Evolutionary conservation across 2,113 vertebrate genomes (phyloP).

Genomic region (Lutjanus erythropterus): DNA sequence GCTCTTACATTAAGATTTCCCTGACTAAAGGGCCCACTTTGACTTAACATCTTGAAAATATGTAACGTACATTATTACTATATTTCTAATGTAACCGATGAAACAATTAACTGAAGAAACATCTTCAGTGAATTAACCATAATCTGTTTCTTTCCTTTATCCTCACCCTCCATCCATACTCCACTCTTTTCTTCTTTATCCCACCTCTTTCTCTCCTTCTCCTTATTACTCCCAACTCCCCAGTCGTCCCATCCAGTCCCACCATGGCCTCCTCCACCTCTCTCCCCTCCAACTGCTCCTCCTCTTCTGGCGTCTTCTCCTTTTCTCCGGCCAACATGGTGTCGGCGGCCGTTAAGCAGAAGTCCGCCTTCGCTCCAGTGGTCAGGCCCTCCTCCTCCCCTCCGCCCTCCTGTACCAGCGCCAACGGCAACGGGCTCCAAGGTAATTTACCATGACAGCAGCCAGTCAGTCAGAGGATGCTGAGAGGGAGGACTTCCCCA

Average conservation of each 20-base stretch:
- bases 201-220: neutral
- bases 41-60: neutral
- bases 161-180: neutral
- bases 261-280: constrained; percentile 98
- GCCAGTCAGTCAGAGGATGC: constrained; percentile 8
- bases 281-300: constrained; percentile 97
- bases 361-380: constrained; percentile 97
- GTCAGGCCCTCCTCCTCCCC: constrained; percentile 97
- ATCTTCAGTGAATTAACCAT: constrained; percentile 6
- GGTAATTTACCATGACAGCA: constrained; percentile 83
- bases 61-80: neutral
- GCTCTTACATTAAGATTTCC: too few relatives aligned
- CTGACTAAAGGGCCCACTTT: too few relatives aligned
- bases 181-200: neutral
- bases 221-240: neutral
- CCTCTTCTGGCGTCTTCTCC: constrained; percentile 98
- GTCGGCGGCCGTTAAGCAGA: constrained; percentile 98
- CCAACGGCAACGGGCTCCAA: constrained; percentile 98
- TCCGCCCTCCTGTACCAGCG: constrained; percentile 97
- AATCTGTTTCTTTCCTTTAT: neutral
- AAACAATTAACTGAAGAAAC: neutral
- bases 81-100: neutral
- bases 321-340: constrained; percentile 99
- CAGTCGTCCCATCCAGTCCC: constrained; percentile 98
- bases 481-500: neutral